Percentiles rank a stretch among this genome's conserved stretches.
phyloP scores from a whole-genome alignment of 2,888 invertebrate genomes.

The Cataglyphis cursor region DNA sequence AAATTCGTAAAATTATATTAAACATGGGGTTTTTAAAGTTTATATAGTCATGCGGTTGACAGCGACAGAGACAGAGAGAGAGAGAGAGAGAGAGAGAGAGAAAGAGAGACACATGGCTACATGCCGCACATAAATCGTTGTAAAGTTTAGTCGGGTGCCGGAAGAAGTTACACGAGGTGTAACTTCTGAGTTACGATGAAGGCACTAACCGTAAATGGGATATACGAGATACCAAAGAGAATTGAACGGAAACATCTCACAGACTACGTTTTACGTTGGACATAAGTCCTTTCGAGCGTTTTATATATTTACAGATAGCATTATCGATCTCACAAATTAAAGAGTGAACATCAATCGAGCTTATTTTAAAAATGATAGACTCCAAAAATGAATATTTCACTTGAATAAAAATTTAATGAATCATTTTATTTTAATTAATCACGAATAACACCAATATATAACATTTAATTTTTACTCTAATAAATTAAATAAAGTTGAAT shows the following conservation, averaged over 20 bases:
- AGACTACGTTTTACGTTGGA: not conserved
- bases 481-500: not conserved
- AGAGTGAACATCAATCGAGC: not conserved
- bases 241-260: slow-evolving; percentile 38
- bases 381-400: not conserved
- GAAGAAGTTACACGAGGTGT: slow-evolving; percentile 56
- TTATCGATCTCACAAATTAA: not conserved
- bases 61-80: not conserved
- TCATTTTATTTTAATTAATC: not conserved
- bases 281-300: not conserved
- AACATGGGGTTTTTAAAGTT: slow-evolving; percentile 23
- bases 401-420: not conserved
- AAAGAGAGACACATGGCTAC: slow-evolving; percentile 25
- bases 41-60: slow-evolving; percentile 30
- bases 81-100: not conserved
- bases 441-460: not conserved
- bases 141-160: slow-evolving; percentile 58
- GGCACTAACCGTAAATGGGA: slow-evolving; percentile 58
- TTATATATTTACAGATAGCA: not conserved
- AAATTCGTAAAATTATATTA: slow-evolving; percentile 36
- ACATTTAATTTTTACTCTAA: too few species aligned
- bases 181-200: slow-evolving; percentile 60
- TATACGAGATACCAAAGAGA: slow-evolving; percentile 49
- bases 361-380: not conserved
- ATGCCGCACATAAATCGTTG: slow-evolving; percentile 60